Conservation (phyloP, 2,113 vertebrate species). For the Gnathonemus longibarbis region DNA sequence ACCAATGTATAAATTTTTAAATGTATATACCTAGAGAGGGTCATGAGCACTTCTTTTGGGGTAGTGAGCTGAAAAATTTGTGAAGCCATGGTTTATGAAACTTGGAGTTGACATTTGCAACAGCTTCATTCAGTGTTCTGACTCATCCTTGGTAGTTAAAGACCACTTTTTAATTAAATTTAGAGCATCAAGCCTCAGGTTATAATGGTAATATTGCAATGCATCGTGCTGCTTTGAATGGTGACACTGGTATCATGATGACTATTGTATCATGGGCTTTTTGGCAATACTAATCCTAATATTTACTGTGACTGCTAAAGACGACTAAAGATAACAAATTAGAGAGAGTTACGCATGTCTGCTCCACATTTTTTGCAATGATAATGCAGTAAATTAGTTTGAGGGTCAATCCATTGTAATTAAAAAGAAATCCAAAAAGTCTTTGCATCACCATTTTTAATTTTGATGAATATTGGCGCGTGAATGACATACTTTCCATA, state of each 20-base stretch:
- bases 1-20: neutral
- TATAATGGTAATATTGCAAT: neutral
- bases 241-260: too few relatives aligned
- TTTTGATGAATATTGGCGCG: neutral
- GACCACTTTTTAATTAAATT: neutral
- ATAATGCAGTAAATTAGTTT: neutral
- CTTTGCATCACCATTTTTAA: neutral
- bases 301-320: neutral
- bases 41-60: neutral
- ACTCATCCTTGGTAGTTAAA: neutral
- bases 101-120: neutral
- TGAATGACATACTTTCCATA: neutral
- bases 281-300: neutral
- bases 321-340: neutral
- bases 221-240: too few relatives aligned
- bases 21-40: neutral
- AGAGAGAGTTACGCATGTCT: neutral
- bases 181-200: neutral
- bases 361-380: neutral
- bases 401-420: neutral
- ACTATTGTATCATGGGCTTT: neutral
- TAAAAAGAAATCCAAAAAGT: neutral
- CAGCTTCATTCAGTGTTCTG: neutral
- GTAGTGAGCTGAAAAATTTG: neutral
- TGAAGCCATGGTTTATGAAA: neutral